Evolutionary conservation across 2,888 invertebrate genomes (phyloP), one percentile per base, ranked within the genome.

Genomic region (Tricholauxania praeusta): DNA sequence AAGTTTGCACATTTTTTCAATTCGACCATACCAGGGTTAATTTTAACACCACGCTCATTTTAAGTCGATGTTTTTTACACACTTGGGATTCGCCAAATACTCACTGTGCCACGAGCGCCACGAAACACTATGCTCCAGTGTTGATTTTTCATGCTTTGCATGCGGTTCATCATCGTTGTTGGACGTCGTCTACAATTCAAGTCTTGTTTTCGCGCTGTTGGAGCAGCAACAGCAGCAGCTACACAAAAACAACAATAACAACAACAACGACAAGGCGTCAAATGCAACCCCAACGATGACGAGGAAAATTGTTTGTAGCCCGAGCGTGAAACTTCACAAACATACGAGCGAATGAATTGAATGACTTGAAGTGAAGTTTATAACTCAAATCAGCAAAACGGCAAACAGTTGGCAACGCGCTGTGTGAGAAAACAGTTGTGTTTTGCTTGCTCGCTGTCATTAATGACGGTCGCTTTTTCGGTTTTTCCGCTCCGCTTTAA

Each of bases 361-460:
- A 4, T 8, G 14, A 51, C n/a, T 17, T 17, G 8, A 28, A 60
- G 32, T 60, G 69, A 60, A 59, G 69, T 69, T 39, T 60, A 32
- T 32, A 51, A 32, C 8, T 7, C 10, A 19, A 7, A 39, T 3
- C 6, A 39, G 39, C 22, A 72, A 60, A 71, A 65, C 22, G 49
- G 69, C 49, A 55, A 51, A 52, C 64, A 74, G 74, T 76, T 76
- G 75, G 74, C 75, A 76, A 76, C 71, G 76, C 70, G 71, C 71
- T 69, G 74, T 76, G 67, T 28, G 72, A 60, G 73, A 66, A 71
- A 71, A 69, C 71, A 52, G 72, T 72, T 53, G 67, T 71, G 70
- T 67, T 66, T 72, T 32, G 60, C 39, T n/a, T 19, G 14, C 17
- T 15, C 62, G 60, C 2, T 57, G 19, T 15, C 3, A 17, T 19